These are phyloP conservation scores for Ophthalmolycus amberensis DNA, from an alignment of 2,113 vertebrate species.

Conservation along the genomic window DNA sequence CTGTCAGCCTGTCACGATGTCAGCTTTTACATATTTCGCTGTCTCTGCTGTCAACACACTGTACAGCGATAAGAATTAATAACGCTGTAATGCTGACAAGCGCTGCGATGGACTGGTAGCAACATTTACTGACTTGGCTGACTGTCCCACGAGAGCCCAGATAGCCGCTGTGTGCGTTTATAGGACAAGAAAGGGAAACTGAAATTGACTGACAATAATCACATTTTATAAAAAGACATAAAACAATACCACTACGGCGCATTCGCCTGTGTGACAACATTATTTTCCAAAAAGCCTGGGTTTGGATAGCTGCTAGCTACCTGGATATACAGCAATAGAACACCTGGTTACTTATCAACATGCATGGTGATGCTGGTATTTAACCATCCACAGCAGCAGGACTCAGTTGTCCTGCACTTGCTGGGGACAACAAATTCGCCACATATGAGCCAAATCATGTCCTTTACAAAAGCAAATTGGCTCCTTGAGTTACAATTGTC, in stretches of 20 bases:
- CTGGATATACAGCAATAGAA: not conserved
- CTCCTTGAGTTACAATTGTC: not conserved
- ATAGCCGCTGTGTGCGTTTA: conserved; percentile 12
- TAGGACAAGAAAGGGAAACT: conserved; percentile 27
- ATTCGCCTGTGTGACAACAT: not conserved
- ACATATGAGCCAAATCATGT: not conserved
- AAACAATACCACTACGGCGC: not conserved
- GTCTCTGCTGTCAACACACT: conserved; percentile 66
- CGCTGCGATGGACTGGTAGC: conserved; percentile 44
- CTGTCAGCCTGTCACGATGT: conserved; percentile 69
- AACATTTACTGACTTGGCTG: conserved; percentile 37
- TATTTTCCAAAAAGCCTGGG: not conserved
- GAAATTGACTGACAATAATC: conserved; percentile 38
- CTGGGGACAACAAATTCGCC: not conserved
- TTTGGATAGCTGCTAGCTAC: not conserved
- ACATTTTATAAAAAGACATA: conserved; percentile 7
- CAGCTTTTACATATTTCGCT: conserved; percentile 65
- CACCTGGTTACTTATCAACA: not conserved
- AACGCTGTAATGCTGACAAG: conserved; percentile 66
- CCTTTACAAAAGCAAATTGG: not conserved
- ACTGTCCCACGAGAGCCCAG: conserved; percentile 48
- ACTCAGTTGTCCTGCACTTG: not conserved
- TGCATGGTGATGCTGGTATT: not conserved
- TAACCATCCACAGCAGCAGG: not conserved
- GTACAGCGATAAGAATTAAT: conserved; percentile 57